Evolutionary conservation across 2,888 invertebrate genomes (phyloP).

Genomic region (Shargacucullia verbasci): DNA sequence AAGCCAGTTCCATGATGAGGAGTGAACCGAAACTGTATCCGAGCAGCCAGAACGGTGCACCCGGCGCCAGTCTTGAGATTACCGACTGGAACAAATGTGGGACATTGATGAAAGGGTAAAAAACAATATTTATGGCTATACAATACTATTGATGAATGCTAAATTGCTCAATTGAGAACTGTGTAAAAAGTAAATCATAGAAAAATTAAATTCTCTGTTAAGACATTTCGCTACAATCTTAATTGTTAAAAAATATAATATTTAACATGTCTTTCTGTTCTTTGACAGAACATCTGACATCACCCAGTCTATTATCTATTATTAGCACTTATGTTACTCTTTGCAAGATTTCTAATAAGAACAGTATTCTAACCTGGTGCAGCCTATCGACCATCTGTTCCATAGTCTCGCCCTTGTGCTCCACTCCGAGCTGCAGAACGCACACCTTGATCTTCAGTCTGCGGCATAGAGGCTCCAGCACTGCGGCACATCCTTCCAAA

Average conservation of each 20-base stretch:
- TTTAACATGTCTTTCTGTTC: no score
- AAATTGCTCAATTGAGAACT: no score
- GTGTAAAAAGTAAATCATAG: no score
- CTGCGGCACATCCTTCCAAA: constrained; percentile 90
- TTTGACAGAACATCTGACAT: no score
- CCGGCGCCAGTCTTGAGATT: constrained; percentile 87
- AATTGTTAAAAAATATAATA: no score
- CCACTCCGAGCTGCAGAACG: constrained; percentile 87
- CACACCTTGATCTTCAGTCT: constrained; percentile 86
- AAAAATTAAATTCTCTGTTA: no score
- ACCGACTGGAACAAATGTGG: constrained; percentile 86
- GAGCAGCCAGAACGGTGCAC: constrained; percentile 92
- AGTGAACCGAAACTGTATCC: constrained; percentile 97
- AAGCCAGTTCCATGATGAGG: constrained; percentile 93
- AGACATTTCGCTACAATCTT: no score
- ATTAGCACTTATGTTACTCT: no score
- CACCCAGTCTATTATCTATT: no score
- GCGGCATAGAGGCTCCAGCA: constrained; percentile 85
- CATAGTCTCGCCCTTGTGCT: constrained; percentile 77
- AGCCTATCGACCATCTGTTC: constrained; percentile 85
- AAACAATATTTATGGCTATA: no score
- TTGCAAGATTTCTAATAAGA: background rate
- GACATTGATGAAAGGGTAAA: background rate
- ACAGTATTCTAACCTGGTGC: constrained; percentile 79
- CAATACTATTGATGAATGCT: no score